phyloP scores from a whole-genome alignment of 2,888 invertebrate species.

The Salticus scenicus region DNA sequence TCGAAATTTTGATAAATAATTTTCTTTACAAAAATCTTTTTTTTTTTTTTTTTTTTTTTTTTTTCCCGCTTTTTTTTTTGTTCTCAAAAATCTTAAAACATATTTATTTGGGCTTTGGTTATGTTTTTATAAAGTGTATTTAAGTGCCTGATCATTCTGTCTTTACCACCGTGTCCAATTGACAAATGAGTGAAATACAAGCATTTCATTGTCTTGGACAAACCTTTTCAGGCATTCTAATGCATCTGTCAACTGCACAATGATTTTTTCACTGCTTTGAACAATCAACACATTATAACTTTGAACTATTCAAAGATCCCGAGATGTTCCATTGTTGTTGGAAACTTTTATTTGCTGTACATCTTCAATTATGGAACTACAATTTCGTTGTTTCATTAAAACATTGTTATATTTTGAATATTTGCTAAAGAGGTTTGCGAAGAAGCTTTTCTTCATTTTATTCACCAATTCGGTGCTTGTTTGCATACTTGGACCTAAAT shows the following conservation, averaged over 20 bases:
- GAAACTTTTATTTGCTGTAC: slow-evolving; percentile 40
- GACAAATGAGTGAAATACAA: slow-evolving; percentile 37
- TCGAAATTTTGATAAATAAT: too few species aligned
- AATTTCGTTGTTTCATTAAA: slow-evolving; percentile 41
- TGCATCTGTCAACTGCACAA: slow-evolving; percentile 19
- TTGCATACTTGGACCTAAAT: neutral
- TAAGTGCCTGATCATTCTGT: slow-evolving; percentile 41
- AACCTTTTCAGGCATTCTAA: slow-evolving; percentile 30
- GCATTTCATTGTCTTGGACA: slow-evolving; percentile 29
- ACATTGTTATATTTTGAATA: too few species aligned
- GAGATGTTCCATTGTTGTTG: too few species aligned
- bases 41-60: too few species aligned
- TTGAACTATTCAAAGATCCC: slow-evolving; percentile 37
- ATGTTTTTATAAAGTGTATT: slow-evolving; percentile 19
- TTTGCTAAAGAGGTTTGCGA: slow-evolving; percentile 32
- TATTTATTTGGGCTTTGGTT: slow-evolving; percentile 39
- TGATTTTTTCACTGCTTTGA: slow-evolving; percentile 36
- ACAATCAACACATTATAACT: slow-evolving; percentile 34
- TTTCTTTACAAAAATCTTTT: too few species aligned
- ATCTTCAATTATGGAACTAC: slow-evolving; percentile 43
- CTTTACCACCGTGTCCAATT: slow-evolving; percentile 16
- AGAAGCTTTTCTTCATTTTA: too few species aligned
- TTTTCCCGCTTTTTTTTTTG: too few species aligned
- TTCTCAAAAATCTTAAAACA: slow-evolving; percentile 29
- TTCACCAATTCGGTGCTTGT: too few species aligned